Evolutionary conservation across 2,888 invertebrate species (phyloP).

Genomic region (Leptopilina syphax): DNA sequence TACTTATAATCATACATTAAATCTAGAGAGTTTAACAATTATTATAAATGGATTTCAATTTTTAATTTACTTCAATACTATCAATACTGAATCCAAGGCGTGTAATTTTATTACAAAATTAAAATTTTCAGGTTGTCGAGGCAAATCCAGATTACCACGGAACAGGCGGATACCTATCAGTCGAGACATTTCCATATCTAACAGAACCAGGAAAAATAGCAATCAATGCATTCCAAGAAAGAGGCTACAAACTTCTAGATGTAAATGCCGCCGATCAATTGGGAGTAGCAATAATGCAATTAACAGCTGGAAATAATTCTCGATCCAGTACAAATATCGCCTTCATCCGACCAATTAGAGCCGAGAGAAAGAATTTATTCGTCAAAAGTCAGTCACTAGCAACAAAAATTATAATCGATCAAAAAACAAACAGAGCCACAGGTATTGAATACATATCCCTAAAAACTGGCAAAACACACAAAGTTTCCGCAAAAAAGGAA

Average conservation of each 20-base stretch:
- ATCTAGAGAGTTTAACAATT: no score
- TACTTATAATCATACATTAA: no score
- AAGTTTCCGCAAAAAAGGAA: constrained; percentile 5
- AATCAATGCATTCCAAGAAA: constrained; percentile 1
- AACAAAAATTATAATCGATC: constrained; percentile 6
- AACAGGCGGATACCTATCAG: constrained; percentile 88
- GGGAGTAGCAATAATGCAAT: background rate
- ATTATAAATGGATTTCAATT: no score
- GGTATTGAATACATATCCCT: constrained; percentile 16
- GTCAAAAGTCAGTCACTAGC: background rate
- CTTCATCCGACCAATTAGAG: constrained; percentile 25
- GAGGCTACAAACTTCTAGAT: background rate
- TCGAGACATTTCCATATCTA: constrained; percentile 86
- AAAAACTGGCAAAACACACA: background rate
- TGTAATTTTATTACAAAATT: no score
- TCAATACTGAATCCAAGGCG: constrained; percentile 31
- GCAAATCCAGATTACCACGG: constrained; percentile 82
- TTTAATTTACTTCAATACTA: background rate
- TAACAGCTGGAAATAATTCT: background rate
- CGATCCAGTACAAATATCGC: constrained; percentile 1
- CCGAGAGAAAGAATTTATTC: background rate
- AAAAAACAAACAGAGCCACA: background rate
- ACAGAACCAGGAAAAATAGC: background rate
- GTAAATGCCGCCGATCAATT: background rate
- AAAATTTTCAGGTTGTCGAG: constrained; percentile 61